Conservation (phyloP, 35 echinoderm and acorn worm genomes). For the Holothuria glaberrima region DNA sequence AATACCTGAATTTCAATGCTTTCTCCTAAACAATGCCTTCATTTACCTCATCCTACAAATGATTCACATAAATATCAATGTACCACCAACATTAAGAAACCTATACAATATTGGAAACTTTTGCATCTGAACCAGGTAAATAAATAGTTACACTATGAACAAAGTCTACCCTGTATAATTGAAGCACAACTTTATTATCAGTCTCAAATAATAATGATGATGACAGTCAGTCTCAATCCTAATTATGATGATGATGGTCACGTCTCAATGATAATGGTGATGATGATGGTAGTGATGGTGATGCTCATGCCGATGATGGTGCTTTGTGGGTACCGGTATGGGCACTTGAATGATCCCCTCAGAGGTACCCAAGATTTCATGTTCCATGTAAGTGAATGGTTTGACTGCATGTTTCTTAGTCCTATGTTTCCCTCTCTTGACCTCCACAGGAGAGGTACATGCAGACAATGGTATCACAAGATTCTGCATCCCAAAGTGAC, state of each 20-base stretch:
- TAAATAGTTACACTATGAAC: slow-evolving; percentile 24
- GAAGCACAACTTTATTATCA: not conserved
- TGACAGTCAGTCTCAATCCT: slow-evolving; percentile 72
- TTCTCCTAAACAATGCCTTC: too few relatives aligned
- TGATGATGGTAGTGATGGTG: slow-evolving; percentile 88
- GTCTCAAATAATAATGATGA: slow-evolving; percentile 74
- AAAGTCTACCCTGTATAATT: slow-evolving; percentile 2
- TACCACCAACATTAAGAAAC: too few relatives aligned
- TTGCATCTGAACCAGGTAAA: not conserved
- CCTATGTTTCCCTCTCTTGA: slow-evolving; percentile 60
- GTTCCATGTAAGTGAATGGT: slow-evolving; percentile 85
- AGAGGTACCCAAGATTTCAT: slow-evolving; percentile 66
- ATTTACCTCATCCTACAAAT: too few relatives aligned
- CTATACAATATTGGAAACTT: not conserved
- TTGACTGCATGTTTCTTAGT: slow-evolving; percentile 67
- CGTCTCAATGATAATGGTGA: slow-evolving; percentile 66
- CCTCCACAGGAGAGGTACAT: slow-evolving; percentile 33
- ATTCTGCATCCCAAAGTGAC: slow-evolving; percentile 53
- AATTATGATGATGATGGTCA: slow-evolving; percentile 84
- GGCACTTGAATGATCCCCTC: slow-evolving; percentile 65
- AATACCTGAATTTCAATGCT: too few relatives aligned
- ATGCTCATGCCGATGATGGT: slow-evolving; percentile 89
- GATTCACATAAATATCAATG: too few relatives aligned
- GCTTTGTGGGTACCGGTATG: slow-evolving; percentile 54
- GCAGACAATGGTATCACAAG: slow-evolving; percentile 46